phyloP scores from a whole-genome alignment of 2,113 vertebrate genomes.

The Oncorhynchus mykiss region DNA sequence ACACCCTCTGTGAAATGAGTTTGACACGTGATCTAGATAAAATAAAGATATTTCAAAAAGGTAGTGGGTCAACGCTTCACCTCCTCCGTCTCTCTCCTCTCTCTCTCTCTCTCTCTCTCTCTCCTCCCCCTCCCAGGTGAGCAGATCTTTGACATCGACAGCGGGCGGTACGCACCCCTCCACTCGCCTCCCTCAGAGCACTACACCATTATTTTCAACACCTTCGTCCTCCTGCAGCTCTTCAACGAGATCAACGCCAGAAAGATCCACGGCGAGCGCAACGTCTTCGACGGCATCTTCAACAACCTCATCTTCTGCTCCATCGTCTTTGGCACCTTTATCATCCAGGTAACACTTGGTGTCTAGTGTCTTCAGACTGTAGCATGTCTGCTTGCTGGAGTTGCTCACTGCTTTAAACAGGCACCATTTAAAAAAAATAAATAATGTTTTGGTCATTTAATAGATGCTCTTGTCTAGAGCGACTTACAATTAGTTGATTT shows the following conservation, averaged over 20 bases:
- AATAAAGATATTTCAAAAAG: no score
- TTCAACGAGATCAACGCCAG: slow-evolving; percentile 99
- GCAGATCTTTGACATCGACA: slow-evolving; percentile 93
- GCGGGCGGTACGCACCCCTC: slow-evolving; percentile 90
- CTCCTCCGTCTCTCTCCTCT: background rate
- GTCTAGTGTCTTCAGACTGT: no score
- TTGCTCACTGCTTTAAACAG: no score
- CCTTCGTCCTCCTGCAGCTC: slow-evolving; percentile 98
- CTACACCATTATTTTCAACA: slow-evolving; percentile 98
- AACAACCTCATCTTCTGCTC: slow-evolving; percentile 97
- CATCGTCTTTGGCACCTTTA: slow-evolving; percentile 95
- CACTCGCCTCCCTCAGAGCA: slow-evolving; percentile 94
- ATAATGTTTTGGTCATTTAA: background rate
- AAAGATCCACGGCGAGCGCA: slow-evolving; percentile 98
- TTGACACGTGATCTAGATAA: no score
- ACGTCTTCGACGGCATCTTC: slow-evolving; percentile 98
- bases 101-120: background rate
- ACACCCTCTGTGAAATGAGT: no score
- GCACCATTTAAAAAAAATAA: background rate
- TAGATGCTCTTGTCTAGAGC: no score
- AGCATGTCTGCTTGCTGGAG: background rate
- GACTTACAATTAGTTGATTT: no score
- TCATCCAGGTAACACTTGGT: slow-evolving; percentile 83
- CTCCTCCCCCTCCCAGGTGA: slow-evolving; percentile 76
- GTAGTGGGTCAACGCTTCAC: no score